Evolutionary conservation across 2,113 vertebrate genomes (phyloP).

Genomic region (Camelus bactrianus): DNA sequence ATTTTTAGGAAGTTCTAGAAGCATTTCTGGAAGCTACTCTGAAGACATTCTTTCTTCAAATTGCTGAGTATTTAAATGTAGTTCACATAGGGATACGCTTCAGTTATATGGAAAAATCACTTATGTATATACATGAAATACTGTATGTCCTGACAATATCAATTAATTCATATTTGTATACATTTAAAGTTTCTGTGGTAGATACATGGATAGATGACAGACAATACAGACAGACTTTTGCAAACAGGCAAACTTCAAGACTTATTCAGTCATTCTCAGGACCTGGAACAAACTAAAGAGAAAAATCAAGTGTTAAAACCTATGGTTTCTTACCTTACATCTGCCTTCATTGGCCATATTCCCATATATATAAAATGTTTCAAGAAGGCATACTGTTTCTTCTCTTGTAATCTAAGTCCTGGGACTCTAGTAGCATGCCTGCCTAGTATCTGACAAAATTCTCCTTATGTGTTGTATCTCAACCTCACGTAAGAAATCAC

Average conservation of each 20-base stretch:
- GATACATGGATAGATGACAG: neutral
- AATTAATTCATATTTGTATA: neutral
- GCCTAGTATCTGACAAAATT: neutral
- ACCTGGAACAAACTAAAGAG: conserved; percentile 26
- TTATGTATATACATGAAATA: neutral
- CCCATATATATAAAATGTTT: neutral
- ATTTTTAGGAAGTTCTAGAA: neutral
- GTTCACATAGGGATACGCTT: neutral
- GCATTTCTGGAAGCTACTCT: neutral
- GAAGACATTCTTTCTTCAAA: neutral
- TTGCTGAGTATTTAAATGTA: neutral
- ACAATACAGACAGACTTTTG: neutral
- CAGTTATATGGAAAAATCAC: neutral
- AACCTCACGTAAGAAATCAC: neutral
- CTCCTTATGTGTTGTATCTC: neutral
- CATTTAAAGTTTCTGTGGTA: neutral
- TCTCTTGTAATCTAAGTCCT: neutral
- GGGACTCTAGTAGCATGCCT: neutral
- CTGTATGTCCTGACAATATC: neutral
- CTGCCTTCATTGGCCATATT: conserved; percentile 4
- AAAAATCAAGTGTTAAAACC: conserved; percentile 6
- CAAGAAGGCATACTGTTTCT: neutral
- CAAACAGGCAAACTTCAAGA: neutral
- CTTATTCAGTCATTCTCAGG: conserved; percentile 7
- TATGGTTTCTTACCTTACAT: neutral